A percentile compares a stretch with the other conserved stretches of the same genome.
These are phyloP conservation scores for Myotis findleyi DNA, from an alignment of 2,797 vertebrate genomes.

Conservation along the genomic window DNA sequence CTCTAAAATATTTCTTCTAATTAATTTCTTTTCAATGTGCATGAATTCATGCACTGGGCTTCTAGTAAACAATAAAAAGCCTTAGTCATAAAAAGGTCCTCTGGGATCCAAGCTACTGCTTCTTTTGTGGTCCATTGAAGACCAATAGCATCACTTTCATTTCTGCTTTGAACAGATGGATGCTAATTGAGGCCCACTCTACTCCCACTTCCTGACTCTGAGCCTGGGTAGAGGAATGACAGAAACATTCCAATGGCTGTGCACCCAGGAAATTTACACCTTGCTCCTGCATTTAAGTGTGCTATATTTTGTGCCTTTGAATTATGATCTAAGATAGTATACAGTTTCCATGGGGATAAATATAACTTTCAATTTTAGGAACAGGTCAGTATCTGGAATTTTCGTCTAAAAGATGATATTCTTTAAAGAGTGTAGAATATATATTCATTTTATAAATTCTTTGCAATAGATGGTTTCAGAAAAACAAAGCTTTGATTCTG, in stretches of 20 bases:
- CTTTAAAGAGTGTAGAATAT: not conserved
- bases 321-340: not conserved
- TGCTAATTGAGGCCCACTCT: not conserved
- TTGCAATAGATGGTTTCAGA: not conserved
- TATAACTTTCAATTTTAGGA: not conserved
- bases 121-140: not conserved
- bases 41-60: too few relatives aligned
- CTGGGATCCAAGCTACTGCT: not conserved
- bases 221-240: not conserved
- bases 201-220: not conserved
- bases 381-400: not conserved
- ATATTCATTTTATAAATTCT: not conserved
- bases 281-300: not conserved
- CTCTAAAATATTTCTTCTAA: too few relatives aligned
- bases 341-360: not conserved
- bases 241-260: not conserved
- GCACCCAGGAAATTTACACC: not conserved
- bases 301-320: not conserved
- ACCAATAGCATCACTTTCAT: not conserved
- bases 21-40: too few relatives aligned
- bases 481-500: constrained; percentile 15
- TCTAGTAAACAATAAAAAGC: not conserved
- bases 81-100: not conserved
- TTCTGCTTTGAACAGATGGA: not conserved
- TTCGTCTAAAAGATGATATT: not conserved